Base-by-base conservation (phyloP, 2,888 invertebrate genomes). In the Catocala sponsa region DNA sequence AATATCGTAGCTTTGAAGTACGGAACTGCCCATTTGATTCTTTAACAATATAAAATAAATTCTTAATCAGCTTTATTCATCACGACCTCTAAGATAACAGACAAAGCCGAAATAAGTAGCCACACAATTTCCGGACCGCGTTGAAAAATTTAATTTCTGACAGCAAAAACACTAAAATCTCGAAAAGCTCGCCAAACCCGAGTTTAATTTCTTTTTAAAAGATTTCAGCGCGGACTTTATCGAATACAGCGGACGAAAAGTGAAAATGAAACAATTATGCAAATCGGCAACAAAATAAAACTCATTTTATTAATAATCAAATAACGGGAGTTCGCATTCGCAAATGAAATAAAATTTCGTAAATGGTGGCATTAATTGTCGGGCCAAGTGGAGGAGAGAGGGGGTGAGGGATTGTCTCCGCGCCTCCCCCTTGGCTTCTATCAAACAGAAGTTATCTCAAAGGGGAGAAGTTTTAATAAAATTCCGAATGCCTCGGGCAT, bases 391-490 rank as follows among this genome's bases (percentile, higher is more conserved):
- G 62, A 65, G 68, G 69, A 25, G 25, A 25, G 25, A 25, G 25
- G 25, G 25, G 25, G 4, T 25, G 25, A 25, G 74, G 69, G 78
- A 59, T 65, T 72, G 78, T 76, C 78, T 69, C 78, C 72, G 61
- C 58, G 69, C 65, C 68, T 49, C 71, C 74, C 77, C 78, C 86
- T n/a, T 87, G 89, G 84, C 84, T 90, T 87, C 89, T 91, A 91
- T 94, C 92, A 92, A 91, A 92, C 86, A 89, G 85, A 91, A 91
- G 89, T 91, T 91, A 87, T 91, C 87, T 91, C 86, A 91, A 93
- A 92, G 90, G 91, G 91, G 91, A 86, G 87, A 91, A 94, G 86
- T 92, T 94, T 92, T 93, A 92, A 94, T 93, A 94, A 93, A 94
- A 94, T 92, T 88, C 87, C 83, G 75, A 89, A 85, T 85, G 92